phyloP scores from a whole-genome alignment of 2,888 invertebrate species.

The Nemurella pictetii region DNA sequence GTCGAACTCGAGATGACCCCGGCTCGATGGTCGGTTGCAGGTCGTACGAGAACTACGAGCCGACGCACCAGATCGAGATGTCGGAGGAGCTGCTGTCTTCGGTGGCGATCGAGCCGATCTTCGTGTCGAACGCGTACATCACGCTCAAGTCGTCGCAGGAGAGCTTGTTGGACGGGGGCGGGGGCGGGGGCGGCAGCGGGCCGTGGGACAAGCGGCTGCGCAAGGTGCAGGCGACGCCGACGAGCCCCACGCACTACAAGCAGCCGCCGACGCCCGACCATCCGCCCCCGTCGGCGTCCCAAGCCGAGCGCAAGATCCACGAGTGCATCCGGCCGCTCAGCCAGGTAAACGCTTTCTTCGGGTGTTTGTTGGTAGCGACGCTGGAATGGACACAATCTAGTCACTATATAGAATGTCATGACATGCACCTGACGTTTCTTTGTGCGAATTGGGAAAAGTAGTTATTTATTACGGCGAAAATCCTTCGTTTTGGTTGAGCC shows the following conservation, averaged over 20 bases:
- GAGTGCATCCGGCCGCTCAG: slow-evolving; percentile 86
- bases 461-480: too few species aligned
- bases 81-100: slow-evolving; percentile 52
- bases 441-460: too few species aligned
- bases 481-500: too few species aligned
- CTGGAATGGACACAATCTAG: too few species aligned
- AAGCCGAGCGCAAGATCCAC: slow-evolving; percentile 87
- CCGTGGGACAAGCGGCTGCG: slow-evolving; percentile 48
- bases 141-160: slow-evolving; percentile 63
- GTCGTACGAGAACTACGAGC: slow-evolving; percentile 65
- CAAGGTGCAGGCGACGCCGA: slow-evolving; percentile 61
- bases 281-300: slow-evolving; percentile 87
- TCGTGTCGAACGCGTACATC: slow-evolving; percentile 60
- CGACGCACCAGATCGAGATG: slow-evolving; percentile 53
- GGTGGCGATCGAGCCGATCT: slow-evolving; percentile 54
- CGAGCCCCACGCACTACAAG: slow-evolving; percentile 86
- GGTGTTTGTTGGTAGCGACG: too few species aligned
- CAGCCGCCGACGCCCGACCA: slow-evolving; percentile 94
- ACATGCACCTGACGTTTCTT: too few species aligned
- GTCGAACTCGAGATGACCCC: too few species aligned
- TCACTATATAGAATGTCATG: too few species aligned
- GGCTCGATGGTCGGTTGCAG: too few species aligned
- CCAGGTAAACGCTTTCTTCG: too few species aligned
- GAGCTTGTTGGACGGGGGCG: slow-evolving; percentile 60
- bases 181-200: slow-evolving; percentile 38